These are phyloP conservation scores for Drosophila mojavensis DNA, from an alignment of 1,140 invertebrate genomes.

Conservation along the genomic window DNA sequence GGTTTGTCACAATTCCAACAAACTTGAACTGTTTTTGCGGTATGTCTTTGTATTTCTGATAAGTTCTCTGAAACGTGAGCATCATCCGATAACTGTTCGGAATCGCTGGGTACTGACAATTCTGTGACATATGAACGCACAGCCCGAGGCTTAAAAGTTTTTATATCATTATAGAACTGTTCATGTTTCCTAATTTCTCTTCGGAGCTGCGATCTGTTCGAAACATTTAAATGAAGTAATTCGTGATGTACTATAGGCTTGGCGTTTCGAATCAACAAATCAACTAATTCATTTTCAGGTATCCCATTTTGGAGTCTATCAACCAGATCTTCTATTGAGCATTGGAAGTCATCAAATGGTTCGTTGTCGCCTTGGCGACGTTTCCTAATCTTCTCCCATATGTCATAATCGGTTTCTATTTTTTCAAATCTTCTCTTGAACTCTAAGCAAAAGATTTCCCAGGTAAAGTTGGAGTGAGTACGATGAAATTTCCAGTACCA, in stretches of 20 bases:
- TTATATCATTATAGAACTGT: conserved; percentile 22
- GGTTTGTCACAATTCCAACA: conserved; percentile 13
- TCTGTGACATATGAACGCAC: background rate
- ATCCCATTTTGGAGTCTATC: background rate
- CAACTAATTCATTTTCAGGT: background rate
- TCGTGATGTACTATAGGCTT: background rate
- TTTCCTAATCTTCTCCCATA: background rate
- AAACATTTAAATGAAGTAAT: conserved; percentile 1
- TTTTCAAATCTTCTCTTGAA: background rate
- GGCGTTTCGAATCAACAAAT: background rate
- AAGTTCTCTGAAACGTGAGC: background rate
- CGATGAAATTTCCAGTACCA: conserved; percentile 4
- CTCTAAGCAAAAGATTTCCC: background rate
- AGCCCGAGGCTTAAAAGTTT: background rate
- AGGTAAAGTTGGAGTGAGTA: background rate
- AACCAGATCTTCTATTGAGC: background rate
- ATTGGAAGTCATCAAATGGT: conserved; percentile 5
- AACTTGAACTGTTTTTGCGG: background rate
- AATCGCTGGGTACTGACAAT: too few species aligned
- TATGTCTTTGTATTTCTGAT: background rate
- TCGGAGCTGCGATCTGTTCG: background rate
- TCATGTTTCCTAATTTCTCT: conserved; percentile 6
- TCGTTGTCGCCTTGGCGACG: conserved; percentile 7
- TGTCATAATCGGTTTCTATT: background rate
- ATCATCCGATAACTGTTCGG: too few species aligned